phyloP scores from a whole-genome alignment of 2,797 vertebrate species.

The Epinephelus malabaricus region DNA sequence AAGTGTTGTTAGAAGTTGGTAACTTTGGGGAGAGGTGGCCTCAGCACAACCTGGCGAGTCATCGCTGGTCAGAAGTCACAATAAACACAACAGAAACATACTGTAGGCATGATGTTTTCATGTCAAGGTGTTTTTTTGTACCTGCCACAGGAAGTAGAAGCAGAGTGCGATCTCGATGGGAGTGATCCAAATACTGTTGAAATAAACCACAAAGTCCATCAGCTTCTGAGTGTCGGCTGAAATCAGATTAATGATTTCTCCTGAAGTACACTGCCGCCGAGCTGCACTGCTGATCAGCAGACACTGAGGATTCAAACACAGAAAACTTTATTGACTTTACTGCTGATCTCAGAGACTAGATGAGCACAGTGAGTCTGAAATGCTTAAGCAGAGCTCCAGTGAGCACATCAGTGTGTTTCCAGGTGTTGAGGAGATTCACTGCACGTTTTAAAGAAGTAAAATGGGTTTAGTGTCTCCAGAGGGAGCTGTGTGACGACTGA shows the following conservation, averaged over 20 bases:
- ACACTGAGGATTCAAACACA: conserved; percentile 77
- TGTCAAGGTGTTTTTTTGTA: conserved; percentile 48
- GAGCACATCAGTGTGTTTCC: neutral
- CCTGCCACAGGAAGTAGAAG: conserved; percentile 93
- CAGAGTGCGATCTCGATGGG: conserved; percentile 89
- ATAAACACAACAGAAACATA: neutral
- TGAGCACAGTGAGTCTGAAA: neutral
- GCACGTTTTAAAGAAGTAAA: neutral
- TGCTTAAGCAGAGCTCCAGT: neutral
- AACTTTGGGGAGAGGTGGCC: too few relatives aligned
- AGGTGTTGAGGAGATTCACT: neutral
- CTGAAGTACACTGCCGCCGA: conserved; percentile 80
- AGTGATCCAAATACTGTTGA: conserved; percentile 90
- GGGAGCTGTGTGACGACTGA: too few relatives aligned
- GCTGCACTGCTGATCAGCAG: conserved; percentile 86
- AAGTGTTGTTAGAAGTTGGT: too few relatives aligned
- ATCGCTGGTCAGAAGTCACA: too few relatives aligned
- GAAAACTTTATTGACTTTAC: neutral
- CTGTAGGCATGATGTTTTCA: neutral
- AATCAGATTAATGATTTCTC: conserved; percentile 90
- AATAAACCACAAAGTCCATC: conserved; percentile 88
- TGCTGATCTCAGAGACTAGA: neutral
- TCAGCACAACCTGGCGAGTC: too few relatives aligned
- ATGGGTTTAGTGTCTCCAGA: too few relatives aligned
- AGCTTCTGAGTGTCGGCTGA: conserved; percentile 91